Evolutionary conservation across 2,888 invertebrate genomes (phyloP), one percentile per base, ranked within the genome.

Genomic region (Tinea semifulvella): DNA sequence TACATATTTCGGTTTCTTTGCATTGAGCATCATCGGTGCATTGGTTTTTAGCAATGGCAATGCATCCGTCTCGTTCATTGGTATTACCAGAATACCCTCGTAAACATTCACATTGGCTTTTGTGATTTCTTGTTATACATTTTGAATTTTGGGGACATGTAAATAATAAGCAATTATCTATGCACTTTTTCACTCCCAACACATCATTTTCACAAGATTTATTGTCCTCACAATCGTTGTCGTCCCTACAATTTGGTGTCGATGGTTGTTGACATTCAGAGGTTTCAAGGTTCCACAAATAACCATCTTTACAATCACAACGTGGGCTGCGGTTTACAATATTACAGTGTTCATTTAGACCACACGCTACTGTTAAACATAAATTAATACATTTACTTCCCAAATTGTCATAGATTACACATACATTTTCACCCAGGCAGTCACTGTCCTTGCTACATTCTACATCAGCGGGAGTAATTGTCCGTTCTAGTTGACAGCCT

Each of bases 51-150:
- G 86, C 81, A 1, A 88, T 67, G 10, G 85, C 85, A 53, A 86
- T 84, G 58, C 96, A 96, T n/a, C 96, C 96, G 52, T 88, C 88
- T 17, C 96, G 85, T 60, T 94, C 92, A 57, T 93, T 93, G 13
- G 95, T 92, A 77, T 96, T 96, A 26, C 96, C 96, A 8, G 88
- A 85, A 65, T 86, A 96, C 2, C 94, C 94, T 27, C 85, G 74
- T 13, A 91, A 74, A 62, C 96, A 97, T 58, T 92, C 89, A 61
- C 96, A 97, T 57, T 87, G 85, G 35, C 90, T 92, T 56, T 83
- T 84, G 57, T 93, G 93, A 47, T 84, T 82, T 48, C 73, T 83
- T 0, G 91, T 88, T 2, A 90, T 68, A 68, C 96, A 96, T 49
- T 89, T 85, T 0, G 95, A 90, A 67, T 95, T 93, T 45, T 85